Base-by-base conservation (phyloP, 2,888 invertebrate genomes). In the Erebia aethiops region DNA sequence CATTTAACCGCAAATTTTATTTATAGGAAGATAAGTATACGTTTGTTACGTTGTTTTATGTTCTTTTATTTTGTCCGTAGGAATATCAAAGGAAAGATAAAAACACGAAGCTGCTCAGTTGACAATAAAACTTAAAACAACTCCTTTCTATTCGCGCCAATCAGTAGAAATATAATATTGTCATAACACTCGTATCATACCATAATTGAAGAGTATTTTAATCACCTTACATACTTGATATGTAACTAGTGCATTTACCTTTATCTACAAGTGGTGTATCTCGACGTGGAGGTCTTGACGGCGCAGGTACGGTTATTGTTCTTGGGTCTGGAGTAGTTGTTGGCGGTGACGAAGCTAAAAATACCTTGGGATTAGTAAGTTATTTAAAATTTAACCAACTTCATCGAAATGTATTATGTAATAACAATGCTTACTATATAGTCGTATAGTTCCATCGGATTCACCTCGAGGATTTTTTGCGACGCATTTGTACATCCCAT, bases 401-500 rank as follows among this genome's bases (percentile, higher is more conserved):
- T 13, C 11, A 18, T 41, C 46, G 11, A 46, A 62, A 13, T 18
- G 13, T 62, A 21, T 7, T 13, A 13, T 18, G 13, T 62, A 21
- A 13, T 13, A 62, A 13, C 13, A 7, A 56, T 62, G 95, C 97
- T 96, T 94, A 98, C 98, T 96, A 89, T 98, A 98, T 76, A 98
- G 94, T 79, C 97, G 95, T 86, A 98, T 98, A 75, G 96, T 96
- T 77, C 98, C 98, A 89, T 98, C 98, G 63, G 98, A 98, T 87
- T 98, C 97, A 75, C 98, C 98, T 77, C 98, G 94, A 71, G 98
- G 97, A 93, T 98, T 98, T 91, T 98, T 98, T 74, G 98, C 97
- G 35, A 97, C 95, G 78, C 98, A 98, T 87, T 97, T 97, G 88
- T 98, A 98, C 67, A 96, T 97, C 35, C 97, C 98, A 84, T 97